Evolutionary conservation across 2,113 vertebrate genomes (phyloP).

Genomic region (Elanus axillaris): DNA sequence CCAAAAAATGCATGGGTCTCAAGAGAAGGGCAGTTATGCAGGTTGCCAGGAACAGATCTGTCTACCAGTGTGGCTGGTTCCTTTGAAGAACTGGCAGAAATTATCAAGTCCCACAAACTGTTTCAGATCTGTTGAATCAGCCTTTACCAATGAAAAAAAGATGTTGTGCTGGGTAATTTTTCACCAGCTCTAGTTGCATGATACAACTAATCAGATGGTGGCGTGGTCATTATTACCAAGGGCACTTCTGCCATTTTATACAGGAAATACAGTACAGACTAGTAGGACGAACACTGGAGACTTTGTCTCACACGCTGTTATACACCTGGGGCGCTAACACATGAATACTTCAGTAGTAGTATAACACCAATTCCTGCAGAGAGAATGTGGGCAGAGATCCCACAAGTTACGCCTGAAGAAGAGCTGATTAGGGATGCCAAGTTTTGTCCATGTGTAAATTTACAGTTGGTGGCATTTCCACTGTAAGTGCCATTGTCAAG

Average conservation of each 20-base stretch:
- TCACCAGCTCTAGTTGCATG: not conserved
- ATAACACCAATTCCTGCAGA: conserved; percentile 33
- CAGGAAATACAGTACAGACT: not conserved
- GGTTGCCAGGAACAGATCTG: not conserved
- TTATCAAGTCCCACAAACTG: not conserved
- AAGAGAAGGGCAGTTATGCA: not conserved
- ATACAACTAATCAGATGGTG: not conserved
- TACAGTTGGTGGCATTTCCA: conserved; percentile 66
- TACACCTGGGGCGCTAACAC: conserved; percentile 5
- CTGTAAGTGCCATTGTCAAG: conserved; percentile 68
- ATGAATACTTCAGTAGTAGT: conserved; percentile 7
- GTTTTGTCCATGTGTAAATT: conserved; percentile 58
- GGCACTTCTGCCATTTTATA: not conserved
- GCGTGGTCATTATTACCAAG: not conserved
- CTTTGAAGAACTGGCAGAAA: not conserved
- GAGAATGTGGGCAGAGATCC: conserved; percentile 49
- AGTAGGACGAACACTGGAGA: not conserved
- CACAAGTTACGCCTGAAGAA: conserved; percentile 33
- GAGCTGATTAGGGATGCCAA: conserved; percentile 27
- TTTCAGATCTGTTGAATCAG: not conserved
- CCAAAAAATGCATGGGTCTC: not conserved
- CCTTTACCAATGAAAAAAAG: not conserved
- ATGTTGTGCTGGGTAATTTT: not conserved
- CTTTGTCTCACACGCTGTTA: not conserved
- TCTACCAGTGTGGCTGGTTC: not conserved